Percentiles rank a stretch among this genome's conserved stretches.
Evolutionary conservation across 2,113 vertebrate genomes (phyloP).

Genomic region (Atherinomorus stipes): DNA sequence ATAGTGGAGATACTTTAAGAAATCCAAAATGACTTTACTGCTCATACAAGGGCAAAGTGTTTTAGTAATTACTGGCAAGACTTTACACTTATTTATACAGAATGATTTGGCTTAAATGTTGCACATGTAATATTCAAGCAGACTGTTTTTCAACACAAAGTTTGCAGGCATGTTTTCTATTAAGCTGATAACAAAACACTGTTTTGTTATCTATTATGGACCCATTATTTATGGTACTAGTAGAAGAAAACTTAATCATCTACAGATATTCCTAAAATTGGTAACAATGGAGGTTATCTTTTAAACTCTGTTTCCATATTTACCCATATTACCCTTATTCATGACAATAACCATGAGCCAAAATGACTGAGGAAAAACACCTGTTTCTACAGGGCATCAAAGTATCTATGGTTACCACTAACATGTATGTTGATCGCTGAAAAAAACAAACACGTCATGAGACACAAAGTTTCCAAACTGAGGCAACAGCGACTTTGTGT

Average conservation of each 20-base stretch:
- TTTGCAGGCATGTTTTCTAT: background rate
- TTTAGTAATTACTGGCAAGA: too few species aligned
- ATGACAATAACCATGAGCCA: background rate
- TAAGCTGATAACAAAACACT: background rate
- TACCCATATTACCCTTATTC: background rate
- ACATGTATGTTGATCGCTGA: background rate
- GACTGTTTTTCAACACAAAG: too few species aligned
- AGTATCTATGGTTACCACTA: background rate
- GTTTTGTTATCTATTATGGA: background rate
- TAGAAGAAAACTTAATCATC: background rate
- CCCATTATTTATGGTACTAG: too few species aligned
- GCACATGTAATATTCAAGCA: too few species aligned
- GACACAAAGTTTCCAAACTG: slow-evolving; percentile 1
- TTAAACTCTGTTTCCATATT: background rate
- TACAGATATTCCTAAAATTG: too few species aligned
- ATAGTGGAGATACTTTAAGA: too few species aligned
- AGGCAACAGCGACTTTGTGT: background rate
- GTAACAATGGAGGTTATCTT: too few species aligned
- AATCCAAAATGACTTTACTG: too few species aligned
- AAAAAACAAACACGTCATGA: slow-evolving; percentile 30
- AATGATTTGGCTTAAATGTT: too few species aligned
- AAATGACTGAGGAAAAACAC: background rate
- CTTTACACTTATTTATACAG: too few species aligned
- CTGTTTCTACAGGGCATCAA: background rate
- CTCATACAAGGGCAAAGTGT: too few species aligned